These are phyloP conservation scores for Thysanoteuthis rhombus DNA, from an alignment of 2,888 invertebrate species.

Conservation along the genomic window DNA sequence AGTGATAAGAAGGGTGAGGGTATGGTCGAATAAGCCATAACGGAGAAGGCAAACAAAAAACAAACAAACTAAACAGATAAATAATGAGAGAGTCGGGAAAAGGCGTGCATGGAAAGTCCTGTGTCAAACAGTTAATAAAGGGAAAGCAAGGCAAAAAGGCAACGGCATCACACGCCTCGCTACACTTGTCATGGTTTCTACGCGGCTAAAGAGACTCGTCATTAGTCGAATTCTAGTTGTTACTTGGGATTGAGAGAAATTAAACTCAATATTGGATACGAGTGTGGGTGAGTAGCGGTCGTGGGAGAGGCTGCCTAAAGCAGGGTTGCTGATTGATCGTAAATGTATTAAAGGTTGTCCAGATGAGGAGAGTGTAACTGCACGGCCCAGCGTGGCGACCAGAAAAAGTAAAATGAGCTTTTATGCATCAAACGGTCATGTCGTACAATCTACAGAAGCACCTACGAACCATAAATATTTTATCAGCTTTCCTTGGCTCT, in stretches of 20 bases:
- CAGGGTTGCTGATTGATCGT: not conserved
- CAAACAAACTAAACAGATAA: not conserved
- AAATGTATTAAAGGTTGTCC: slow-evolving; percentile 12
- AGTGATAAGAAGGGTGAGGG: not conserved
- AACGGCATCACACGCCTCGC: not conserved
- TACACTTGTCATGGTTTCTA: not conserved
- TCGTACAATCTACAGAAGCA: slow-evolving; percentile 12
- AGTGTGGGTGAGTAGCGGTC: not conserved
- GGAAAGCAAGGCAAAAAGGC: not conserved
- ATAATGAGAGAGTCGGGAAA: not conserved
- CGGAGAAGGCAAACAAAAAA: too few species aligned
- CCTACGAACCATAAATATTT: not conserved
- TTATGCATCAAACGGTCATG: slow-evolving; percentile 12
- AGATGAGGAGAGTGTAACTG: not conserved
- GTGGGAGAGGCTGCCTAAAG: not conserved
- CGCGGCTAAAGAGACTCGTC: not conserved
- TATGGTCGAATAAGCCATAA: not conserved
- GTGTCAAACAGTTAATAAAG: slow-evolving; percentile 12
- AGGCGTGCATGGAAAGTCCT: not conserved
- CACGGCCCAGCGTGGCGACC: not conserved
- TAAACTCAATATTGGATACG: slow-evolving; percentile 12
- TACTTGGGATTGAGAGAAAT: not conserved
- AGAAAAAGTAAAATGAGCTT: not conserved
- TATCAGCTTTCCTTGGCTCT: not conserved
- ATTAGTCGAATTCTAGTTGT: slow-evolving; percentile 12